phyloP scores from a whole-genome alignment of 1,140 invertebrate species.

The Anoplolepis gracilipes region DNA sequence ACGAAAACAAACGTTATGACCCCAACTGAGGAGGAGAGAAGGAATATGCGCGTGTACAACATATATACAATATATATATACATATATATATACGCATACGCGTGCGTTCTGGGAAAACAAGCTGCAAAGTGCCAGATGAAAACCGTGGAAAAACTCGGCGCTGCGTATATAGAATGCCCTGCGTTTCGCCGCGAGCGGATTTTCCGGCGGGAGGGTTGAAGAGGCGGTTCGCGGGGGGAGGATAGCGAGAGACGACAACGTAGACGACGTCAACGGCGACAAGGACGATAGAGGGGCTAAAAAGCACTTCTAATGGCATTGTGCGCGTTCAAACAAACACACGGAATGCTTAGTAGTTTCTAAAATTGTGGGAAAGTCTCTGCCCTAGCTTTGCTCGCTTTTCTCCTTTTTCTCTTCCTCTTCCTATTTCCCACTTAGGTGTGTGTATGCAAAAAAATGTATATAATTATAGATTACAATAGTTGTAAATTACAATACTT shows the following conservation, averaged over 20 bases:
- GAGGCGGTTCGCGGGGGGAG: background rate
- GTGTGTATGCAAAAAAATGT: background rate
- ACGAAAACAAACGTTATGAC: conserved; percentile 66
- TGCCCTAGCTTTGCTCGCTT: conserved; percentile 29
- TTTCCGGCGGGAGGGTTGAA: conserved; percentile 17
- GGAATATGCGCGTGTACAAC: conserved; percentile 21
- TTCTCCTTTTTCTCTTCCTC: conserved; percentile 33
- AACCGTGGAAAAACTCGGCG: conserved; percentile 50
- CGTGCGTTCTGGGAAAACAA: conserved; percentile 52
- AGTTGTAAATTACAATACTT: background rate
- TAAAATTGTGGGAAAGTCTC: conserved; percentile 71
- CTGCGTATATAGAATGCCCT: conserved; percentile 10
- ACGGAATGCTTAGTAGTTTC: conserved; percentile 78
- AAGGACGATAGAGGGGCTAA: conserved; percentile 62
- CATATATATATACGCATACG: conserved; percentile 22
- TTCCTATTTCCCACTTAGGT: background rate
- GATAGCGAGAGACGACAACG: conserved; percentile 53
- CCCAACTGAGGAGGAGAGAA: conserved; percentile 16
- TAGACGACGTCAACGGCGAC: conserved; percentile 61
- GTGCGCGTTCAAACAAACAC: conserved; percentile 78
- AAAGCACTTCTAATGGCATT: conserved; percentile 79
- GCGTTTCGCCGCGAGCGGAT: conserved; percentile 43
- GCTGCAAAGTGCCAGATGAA: conserved; percentile 54
- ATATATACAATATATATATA: too few relatives aligned
- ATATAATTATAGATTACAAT: background rate